Percentiles rank a stretch among this genome's conserved stretches.
phyloP scores from a whole-genome alignment of 2,113 vertebrate genomes.

The Theristicus caerulescens region DNA sequence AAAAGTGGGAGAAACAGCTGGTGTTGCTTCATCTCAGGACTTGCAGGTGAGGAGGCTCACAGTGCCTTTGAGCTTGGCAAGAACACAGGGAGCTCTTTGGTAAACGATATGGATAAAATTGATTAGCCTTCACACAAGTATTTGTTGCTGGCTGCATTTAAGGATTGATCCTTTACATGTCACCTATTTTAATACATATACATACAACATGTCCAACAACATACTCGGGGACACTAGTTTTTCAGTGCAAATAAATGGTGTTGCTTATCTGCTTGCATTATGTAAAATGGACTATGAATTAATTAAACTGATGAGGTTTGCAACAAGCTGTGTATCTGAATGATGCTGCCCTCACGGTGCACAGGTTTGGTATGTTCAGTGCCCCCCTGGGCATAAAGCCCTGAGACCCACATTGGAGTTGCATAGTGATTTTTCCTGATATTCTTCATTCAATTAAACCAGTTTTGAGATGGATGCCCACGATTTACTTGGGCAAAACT shows the following conservation, averaged over 20 bases:
- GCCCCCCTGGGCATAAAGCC: not conserved
- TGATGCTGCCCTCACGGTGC: not conserved
- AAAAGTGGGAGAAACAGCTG: not conserved
- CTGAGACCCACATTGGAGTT: fast-evolving
- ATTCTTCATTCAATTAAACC: not conserved
- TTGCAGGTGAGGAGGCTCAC: not conserved
- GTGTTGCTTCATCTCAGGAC: not conserved
- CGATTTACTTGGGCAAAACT: not conserved
- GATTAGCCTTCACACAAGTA: slow-evolving; percentile 1
- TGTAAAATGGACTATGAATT: not conserved
- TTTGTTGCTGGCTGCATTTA: not conserved
- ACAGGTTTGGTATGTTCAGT: not conserved
- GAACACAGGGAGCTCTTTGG: not conserved
- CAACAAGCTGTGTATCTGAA: not conserved
- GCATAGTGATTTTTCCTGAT: not conserved
- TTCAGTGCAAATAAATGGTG: not conserved
- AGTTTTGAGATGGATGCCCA: not conserved
- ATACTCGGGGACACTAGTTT: not conserved
- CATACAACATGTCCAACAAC: not conserved
- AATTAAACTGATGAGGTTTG: not conserved
- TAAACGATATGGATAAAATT: not conserved
- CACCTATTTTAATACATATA: not conserved
- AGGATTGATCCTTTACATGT: not conserved
- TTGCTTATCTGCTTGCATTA: not conserved
- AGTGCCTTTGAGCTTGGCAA: not conserved